Evolutionary conservation across 1,140 invertebrate genomes (phyloP).

Genomic region (Aleiodes sp.): DNA sequence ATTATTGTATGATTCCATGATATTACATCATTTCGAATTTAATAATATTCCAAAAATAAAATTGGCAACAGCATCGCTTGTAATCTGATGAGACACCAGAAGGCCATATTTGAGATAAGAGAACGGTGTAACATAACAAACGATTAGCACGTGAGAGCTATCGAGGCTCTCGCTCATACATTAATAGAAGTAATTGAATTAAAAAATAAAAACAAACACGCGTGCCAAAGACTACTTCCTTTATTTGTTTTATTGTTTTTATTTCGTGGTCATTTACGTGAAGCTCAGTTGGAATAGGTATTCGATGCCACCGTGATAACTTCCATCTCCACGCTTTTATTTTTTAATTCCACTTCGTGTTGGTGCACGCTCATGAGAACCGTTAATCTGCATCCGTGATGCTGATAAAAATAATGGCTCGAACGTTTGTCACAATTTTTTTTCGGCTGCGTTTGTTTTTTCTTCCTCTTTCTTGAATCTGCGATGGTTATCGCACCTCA

Average conservation of each 20-base stretch:
- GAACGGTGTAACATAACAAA: slow-evolving; percentile 31
- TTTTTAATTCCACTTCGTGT: not conserved
- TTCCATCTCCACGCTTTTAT: not conserved
- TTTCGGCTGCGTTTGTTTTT: slow-evolving; percentile 6
- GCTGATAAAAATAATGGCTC: slow-evolving; percentile 21
- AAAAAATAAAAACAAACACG: not conserved
- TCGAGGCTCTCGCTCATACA: not conserved
- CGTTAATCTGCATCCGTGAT: slow-evolving; percentile 26
- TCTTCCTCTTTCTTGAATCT: not conserved
- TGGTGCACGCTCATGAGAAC: not conserved
- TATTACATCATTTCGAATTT: not conserved
- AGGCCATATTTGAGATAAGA: slow-evolving; percentile 13
- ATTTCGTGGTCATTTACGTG: not conserved
- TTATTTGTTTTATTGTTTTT: slow-evolving; percentile 14
- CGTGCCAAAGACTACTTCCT: slow-evolving; percentile 13
- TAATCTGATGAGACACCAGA: not conserved
- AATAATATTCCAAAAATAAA: not conserved
- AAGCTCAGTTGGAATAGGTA: slow-evolving; percentile 12
- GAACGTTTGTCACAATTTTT: not conserved
- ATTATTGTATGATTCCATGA: no score
- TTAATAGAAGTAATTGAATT: not conserved
- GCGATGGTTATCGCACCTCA: not conserved
- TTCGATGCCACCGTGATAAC: slow-evolving; percentile 19
- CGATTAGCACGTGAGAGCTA: slow-evolving; percentile 28
- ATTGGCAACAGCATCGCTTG: not conserved